Evolutionary conservation across 1,140 invertebrate species (phyloP), one percentile per base, ranked within the genome.

Genomic region (Coelopa frigida): DNA sequence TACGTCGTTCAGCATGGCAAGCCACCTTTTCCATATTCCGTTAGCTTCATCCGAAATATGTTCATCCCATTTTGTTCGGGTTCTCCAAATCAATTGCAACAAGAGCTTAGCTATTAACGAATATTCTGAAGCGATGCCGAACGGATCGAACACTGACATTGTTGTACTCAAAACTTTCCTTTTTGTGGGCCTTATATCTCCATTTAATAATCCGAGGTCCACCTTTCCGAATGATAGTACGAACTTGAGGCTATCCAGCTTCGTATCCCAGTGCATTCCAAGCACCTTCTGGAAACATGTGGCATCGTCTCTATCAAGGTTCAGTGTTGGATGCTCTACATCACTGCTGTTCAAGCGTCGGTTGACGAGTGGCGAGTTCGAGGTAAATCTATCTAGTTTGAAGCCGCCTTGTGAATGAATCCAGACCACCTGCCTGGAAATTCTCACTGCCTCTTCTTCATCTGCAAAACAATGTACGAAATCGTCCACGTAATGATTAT

Each of bases 401-500:
- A 60, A 58, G 7, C 57, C 56, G 18, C 50, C 54, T 21, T 31
- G 8, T 39, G 43, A 46, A 48, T 68, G 57, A 14, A 70, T 61
- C 17, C 54, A 11, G 7, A 26, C 40, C 14, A 67, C 55, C 22
- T 65, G 18, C 6, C 39, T 37, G 7, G 57, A 49, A 12, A 61
- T 18, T 21, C 50, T 8, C 12, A 45, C 51, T 0, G 60, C 58
- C 8, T 54, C 51, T 3, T 32, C 17, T 26, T 54, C 56, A 4
- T 50, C 50, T 1, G 56, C 46, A 5, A 52, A 38, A 44, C 59
- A 59, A 40, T 65, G 59, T 6, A 70, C 51, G 40, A 61, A 69
- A 43, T 69, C 70, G 45, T 70, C 66, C 53, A 68, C 65, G 38
- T 70, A 70, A 36, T 61, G 59, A 20, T 50, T 46, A 6, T 58